phyloP scores from a whole-genome alignment of 1,140 invertebrate species.

The Lycorma delicatula region DNA sequence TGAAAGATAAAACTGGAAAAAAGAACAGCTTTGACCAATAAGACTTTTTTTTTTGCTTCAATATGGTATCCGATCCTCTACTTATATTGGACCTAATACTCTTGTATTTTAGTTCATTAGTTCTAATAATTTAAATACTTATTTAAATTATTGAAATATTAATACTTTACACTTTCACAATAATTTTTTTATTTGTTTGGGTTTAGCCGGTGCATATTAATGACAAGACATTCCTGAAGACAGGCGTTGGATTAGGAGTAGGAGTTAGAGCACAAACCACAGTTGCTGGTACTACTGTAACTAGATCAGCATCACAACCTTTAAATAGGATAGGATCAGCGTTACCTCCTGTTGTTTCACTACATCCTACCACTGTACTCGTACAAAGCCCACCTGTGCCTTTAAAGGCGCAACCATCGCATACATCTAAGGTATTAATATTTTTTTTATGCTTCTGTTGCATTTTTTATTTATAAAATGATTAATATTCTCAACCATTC shows the following conservation, averaged over 20 bases:
- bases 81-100: too few relatives aligned
- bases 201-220: neutral
- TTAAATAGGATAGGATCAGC: neutral
- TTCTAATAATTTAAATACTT: too few relatives aligned
- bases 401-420: neutral
- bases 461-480: too few relatives aligned
- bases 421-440: neutral
- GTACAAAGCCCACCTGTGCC: neutral
- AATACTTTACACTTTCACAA: neutral
- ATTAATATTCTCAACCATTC: too few relatives aligned
- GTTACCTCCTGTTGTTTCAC: neutral
- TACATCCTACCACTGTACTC: neutral
- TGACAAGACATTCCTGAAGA: conserved; percentile 12
- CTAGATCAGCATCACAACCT: neutral
- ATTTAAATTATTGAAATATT: too few relatives aligned
- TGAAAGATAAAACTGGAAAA: too few relatives aligned
- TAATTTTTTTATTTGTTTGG: neutral
- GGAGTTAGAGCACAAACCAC: neutral
- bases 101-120: too few relatives aligned
- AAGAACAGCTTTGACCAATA: too few relatives aligned
- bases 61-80: too few relatives aligned
- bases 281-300: neutral
- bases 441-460: too few relatives aligned
- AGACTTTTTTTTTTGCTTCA: too few relatives aligned
- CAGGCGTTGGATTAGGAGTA: neutral